Evolutionary conservation across 1,140 invertebrate species (phyloP), one percentile per base, ranked within the genome.

Genomic region (Mactra quadrangularis): DNA sequence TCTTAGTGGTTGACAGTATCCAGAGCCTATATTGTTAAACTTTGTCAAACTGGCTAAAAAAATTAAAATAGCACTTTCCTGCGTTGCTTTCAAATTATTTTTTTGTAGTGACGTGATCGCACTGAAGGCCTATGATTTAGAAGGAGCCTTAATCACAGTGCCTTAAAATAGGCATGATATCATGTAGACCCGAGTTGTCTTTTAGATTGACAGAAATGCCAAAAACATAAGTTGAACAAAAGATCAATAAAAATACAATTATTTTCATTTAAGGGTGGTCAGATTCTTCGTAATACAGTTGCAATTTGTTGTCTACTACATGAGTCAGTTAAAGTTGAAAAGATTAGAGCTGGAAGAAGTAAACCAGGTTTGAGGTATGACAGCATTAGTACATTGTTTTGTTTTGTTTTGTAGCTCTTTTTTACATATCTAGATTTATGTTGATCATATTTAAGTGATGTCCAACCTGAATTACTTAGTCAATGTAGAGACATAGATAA

Each of bases 221-320:
- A 50, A n/a, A 52, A 27, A 6, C 62, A 27, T 29, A 2, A 0
- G 9, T 6, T 29, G 25, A 62, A 29, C 7, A 17, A 22, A 25
- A 27, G 17, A 17, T 38, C 25, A 79, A 22, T 52, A 31, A n/a
- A 25, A 52, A 6, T 29, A n/a, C 33, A n/a, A 41, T 71, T 7
- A 55, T 11, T 47, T 53, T 66, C 50, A 59, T 82, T 85, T 29
- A 89, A 97, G 96, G 97, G 97, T 74, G 97, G 97, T 1, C 97
- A 98, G 94, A 96, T 98, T 84, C 93, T 98, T 29, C 94, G 97
- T 78, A 95, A 97, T 89, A 95, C 97, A 2, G 89, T 97, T 6
- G 95, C 96, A 29, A 92, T 98, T 3, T 97, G 97, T 92, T 95
- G 96, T 79, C 93, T 98, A 19, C 93, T 96, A 60, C 92, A 94